phyloP scores from a whole-genome alignment of 1,140 invertebrate genomes.

The Archivesica marissinica region DNA sequence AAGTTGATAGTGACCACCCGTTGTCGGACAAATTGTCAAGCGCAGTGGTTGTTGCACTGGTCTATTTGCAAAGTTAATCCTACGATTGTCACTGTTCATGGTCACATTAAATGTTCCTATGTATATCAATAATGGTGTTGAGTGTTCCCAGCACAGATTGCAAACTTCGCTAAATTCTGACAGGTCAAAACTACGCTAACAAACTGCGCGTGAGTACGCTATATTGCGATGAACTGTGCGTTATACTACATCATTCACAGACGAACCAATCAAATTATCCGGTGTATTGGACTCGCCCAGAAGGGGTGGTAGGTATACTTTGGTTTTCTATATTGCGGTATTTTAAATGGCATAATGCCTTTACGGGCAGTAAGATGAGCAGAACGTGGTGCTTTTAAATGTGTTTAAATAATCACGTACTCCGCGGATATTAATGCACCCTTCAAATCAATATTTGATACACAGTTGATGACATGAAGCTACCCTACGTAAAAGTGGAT shows the following conservation, averaged over 20 bases:
- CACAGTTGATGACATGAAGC: neutral
- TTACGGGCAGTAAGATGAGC: no score
- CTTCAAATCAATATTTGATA: neutral
- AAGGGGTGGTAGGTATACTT: no score
- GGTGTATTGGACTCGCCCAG: neutral
- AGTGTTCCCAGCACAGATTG: neutral
- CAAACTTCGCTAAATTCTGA: neutral
- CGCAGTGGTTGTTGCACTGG: neutral
- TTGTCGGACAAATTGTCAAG: slow-evolving; percentile 38
- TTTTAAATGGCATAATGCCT: no score
- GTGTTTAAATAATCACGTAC: neutral
- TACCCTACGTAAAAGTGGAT: neutral
- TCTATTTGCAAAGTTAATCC: slow-evolving; percentile 7
- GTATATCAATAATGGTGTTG: slow-evolving; percentile 7
- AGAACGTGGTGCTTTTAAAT: no score
- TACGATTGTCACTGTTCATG: slow-evolving; percentile 2
- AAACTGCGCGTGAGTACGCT: slow-evolving; percentile 40
- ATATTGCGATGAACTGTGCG: slow-evolving; percentile 27
- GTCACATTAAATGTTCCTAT: neutral
- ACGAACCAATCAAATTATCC: slow-evolving; percentile 24
- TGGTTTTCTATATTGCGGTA: no score
- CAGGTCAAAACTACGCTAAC: neutral
- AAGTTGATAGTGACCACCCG: slow-evolving; percentile 49
- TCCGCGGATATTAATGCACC: neutral
- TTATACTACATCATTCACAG: slow-evolving; percentile 29